A percentile compares a stretch with the other conserved stretches of the same genome.
Evolutionary conservation across 2,113 vertebrate species (phyloP).

Genomic region (Nannospalax galili): DNA sequence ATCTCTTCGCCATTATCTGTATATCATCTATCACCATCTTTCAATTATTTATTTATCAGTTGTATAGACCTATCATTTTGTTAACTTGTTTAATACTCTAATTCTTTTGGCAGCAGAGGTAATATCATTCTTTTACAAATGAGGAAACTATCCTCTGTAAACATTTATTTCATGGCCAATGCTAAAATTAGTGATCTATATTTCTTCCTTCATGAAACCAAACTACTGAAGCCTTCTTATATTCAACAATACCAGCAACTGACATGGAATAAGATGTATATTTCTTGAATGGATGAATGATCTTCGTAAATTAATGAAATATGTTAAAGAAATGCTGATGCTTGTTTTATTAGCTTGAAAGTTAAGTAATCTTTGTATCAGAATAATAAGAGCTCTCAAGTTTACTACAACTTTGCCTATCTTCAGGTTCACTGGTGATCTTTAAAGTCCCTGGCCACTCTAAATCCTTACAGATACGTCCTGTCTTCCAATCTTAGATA

Average conservation of each 20-base stretch:
- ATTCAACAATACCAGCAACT: background rate
- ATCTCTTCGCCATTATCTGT: too few species aligned
- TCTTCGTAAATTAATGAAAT: background rate
- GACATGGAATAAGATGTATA: background rate
- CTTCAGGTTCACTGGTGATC: background rate
- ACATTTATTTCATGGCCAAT: background rate
- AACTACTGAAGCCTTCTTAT: background rate
- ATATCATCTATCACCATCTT: too few species aligned
- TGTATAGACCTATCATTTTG: background rate
- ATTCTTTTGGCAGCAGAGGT: background rate
- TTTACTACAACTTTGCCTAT: background rate
- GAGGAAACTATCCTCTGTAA: slow-evolving; percentile 9
- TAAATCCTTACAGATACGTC: background rate
- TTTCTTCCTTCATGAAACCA: slow-evolving; percentile 4
- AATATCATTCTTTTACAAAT: background rate
- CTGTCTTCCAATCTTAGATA: background rate
- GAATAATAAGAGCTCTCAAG: background rate
- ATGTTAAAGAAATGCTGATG: background rate
- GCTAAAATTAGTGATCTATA: background rate
- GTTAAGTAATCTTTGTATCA: background rate
- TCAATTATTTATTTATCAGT: too few species aligned
- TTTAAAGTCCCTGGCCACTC: background rate
- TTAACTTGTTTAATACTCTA: slow-evolving; percentile 6
- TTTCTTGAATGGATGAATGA: background rate
- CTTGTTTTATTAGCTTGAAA: background rate